Evolutionary conservation across 1,140 invertebrate species (phyloP).

Genomic region (Helicorthomorpha holstii): DNA sequence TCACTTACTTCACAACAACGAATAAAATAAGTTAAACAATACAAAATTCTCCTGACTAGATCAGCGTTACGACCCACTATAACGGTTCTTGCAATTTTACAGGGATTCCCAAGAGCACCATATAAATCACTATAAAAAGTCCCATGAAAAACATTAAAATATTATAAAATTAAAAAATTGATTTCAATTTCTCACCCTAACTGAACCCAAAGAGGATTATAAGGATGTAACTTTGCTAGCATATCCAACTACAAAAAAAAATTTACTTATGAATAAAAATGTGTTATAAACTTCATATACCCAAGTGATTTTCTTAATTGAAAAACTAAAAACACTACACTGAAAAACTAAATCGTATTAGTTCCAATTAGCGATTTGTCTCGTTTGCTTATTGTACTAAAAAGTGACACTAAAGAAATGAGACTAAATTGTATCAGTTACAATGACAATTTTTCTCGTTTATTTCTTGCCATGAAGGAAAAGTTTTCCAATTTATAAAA

Average conservation of each 20-base stretch:
- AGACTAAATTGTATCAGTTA: too few relatives aligned
- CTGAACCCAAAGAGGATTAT: constrained; percentile 72
- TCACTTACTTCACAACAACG: constrained; percentile 48
- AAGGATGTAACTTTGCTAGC: constrained; percentile 28
- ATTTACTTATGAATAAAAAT: background rate
- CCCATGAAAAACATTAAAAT: constrained; percentile 1
- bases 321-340: too few relatives aligned
- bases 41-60: constrained; percentile 36
- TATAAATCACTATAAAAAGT: constrained; percentile 43
- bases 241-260: constrained; percentile 22
- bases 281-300: background rate
- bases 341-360: too few relatives aligned
- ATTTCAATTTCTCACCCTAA: constrained; percentile 31
- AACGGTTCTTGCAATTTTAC: constrained; percentile 54
- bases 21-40: constrained; percentile 60
- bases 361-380: too few relatives aligned
- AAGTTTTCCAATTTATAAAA: too few relatives aligned
- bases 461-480: too few relatives aligned
- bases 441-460: too few relatives aligned
- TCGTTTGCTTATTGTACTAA: too few relatives aligned
- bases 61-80: constrained; percentile 46
- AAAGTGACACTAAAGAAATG: too few relatives aligned
- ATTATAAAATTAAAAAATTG: background rate
- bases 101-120: constrained; percentile 58
- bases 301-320: too few relatives aligned